phyloP scores from a whole-genome alignment of 2,113 vertebrate species.

The Zosterops borbonicus region DNA sequence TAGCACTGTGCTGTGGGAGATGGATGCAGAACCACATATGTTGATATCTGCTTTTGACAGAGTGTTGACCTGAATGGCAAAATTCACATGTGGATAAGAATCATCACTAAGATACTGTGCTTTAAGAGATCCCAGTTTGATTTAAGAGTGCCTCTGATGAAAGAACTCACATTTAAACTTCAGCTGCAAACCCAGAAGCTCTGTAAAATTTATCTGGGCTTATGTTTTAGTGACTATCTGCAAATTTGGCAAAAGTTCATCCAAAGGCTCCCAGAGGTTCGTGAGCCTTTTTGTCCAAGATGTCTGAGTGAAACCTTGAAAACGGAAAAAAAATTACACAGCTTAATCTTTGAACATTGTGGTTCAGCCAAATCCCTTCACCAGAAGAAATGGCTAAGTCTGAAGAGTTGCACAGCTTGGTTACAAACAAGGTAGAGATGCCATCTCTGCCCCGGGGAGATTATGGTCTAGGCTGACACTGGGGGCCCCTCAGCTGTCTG shows the following conservation, averaged over 20 bases:
- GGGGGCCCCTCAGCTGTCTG: background rate
- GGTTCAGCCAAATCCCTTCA: background rate
- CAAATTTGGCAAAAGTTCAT: background rate
- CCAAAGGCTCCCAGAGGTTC: background rate
- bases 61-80: background rate
- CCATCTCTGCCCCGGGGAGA: background rate
- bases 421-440: background rate
- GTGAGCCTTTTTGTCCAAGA: background rate
- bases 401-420: conserved; percentile 1
- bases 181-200: background rate
- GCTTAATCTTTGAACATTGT: background rate
- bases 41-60: conserved; percentile 26
- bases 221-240: background rate
- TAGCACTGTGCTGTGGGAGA: background rate
- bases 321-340: background rate
- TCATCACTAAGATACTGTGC: background rate
- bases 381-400: background rate
- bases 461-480: conserved; percentile 24
- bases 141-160: background rate
- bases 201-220: background rate
- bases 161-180: background rate
- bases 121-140: background rate
- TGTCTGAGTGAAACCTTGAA: background rate
- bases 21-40: background rate
- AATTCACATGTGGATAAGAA: conserved; percentile 4